Base-by-base conservation (phyloP, 2,113 vertebrate genomes). In the Corynorhinus townsendii region DNA sequence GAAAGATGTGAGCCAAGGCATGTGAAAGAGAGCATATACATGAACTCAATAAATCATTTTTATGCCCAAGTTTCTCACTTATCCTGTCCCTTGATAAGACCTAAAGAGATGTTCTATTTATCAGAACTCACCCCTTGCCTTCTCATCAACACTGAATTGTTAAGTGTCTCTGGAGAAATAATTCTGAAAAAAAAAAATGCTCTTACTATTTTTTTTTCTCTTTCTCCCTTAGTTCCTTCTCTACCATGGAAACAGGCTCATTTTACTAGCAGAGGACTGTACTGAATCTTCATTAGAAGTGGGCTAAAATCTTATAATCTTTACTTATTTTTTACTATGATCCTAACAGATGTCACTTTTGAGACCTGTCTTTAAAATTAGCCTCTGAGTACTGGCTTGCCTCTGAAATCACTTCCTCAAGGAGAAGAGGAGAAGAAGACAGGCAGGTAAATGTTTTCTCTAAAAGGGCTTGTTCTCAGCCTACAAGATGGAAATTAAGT, bases 401-500 rank as follows among this genome's bases (percentile, higher is more conserved):
- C 33, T 93, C 84, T 95, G 43, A 83, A 84, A 71, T 89, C 40
- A 69, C 24, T 86, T 81, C 20, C 17, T n/a, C 62, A 47, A 54
- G 35, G 12, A 7, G n/a, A 82, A 47, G 62, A 94, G 19, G 79
- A 76, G n/a, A 85, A 92, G 72, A 28, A 92, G 40, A 81, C 20
- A 81, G 40, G 20, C 1, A 1, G 40, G 14, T 54, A 43, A 91
- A 81, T 83, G 38, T 64, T 77, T 90, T 89, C 40, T 96, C 49
- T 96, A 82, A 89, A 81, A 77, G 81, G 62, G 35, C 69, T 83
- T 96, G 68, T 79, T 92, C 54, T 94, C 52, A 28, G 52, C 30
- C 73, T 66, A 84, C 82, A 91, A 43, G 8, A 15, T 45, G 30
- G 49, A 80, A 56, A 90, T 95, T 73, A 80, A 79, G 59, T 59